Percentiles rank a stretch among this genome's conserved stretches.
Conservation (phyloP, 2,888 invertebrate genomes). For the Philaethria dido region DNA sequence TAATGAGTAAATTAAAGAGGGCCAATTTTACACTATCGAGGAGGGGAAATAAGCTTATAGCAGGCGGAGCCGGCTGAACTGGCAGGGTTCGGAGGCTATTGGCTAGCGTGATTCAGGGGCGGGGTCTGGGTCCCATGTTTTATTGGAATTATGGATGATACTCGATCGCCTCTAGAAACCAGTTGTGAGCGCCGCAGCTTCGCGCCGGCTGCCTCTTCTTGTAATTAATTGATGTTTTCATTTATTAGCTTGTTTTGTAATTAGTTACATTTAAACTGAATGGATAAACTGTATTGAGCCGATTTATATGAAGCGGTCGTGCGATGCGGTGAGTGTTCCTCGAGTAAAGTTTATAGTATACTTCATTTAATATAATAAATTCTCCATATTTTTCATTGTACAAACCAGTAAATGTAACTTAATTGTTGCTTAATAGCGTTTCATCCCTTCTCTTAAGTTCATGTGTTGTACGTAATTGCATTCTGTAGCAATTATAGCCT, state of each 20-base stretch:
- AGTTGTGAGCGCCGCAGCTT: constrained; percentile 77
- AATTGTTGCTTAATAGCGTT: constrained; percentile 26
- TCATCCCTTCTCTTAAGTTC: constrained; percentile 27
- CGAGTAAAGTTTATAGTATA: constrained; percentile 18
- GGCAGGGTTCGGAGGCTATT: constrained; percentile 71
- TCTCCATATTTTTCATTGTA: constrained; percentile 16
- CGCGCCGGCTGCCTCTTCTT: constrained; percentile 78
- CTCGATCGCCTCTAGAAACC: constrained; percentile 73
- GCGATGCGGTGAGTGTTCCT: constrained; percentile 50
- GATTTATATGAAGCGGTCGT: constrained; percentile 55
- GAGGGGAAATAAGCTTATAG: constrained; percentile 72
- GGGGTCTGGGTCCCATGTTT: constrained; percentile 80
- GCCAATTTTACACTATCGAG: constrained; percentile 73
- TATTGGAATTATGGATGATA: constrained; percentile 83
- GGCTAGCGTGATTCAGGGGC: constrained; percentile 78
- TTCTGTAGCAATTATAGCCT: constrained; percentile 33
- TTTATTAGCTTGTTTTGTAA: constrained; percentile 79
- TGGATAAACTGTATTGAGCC: constrained; percentile 67
- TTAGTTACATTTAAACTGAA: constrained; percentile 75
- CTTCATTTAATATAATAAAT: constrained; percentile 19
- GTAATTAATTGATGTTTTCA: constrained; percentile 82
- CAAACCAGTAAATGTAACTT: constrained; percentile 15
- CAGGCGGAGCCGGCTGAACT: constrained; percentile 75
- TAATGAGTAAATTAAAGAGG: constrained; percentile 57
- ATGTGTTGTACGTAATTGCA: constrained; percentile 34